Percentiles rank a stretch among this genome's conserved stretches.
Conservation (phyloP, 2,113 vertebrate species). For the Lates calcarifer region DNA sequence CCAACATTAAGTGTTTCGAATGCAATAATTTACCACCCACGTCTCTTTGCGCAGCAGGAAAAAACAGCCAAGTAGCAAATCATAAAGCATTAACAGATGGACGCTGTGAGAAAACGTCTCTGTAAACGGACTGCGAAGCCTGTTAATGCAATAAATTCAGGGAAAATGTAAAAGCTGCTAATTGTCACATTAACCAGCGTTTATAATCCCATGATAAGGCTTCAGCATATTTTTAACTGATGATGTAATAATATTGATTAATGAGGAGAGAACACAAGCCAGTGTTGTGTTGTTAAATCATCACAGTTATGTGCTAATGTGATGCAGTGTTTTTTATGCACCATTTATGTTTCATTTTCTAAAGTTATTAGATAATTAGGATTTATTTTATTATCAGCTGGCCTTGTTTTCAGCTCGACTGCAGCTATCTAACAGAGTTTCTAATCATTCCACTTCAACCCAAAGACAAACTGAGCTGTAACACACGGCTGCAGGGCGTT, state of each 20-base stretch:
- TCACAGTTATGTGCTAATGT: background rate
- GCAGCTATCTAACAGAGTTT: too few relatives aligned
- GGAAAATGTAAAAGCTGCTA: background rate
- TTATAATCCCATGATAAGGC: background rate
- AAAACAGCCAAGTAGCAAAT: background rate
- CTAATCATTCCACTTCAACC: too few relatives aligned
- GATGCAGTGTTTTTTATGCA: background rate
- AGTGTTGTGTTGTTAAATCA: background rate
- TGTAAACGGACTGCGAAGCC: background rate
- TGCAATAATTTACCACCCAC: background rate
- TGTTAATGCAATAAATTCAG: background rate
- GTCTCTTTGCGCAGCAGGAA: background rate
- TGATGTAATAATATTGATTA: background rate
- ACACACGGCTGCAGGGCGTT: too few relatives aligned
- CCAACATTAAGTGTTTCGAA: background rate
- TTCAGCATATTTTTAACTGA: background rate
- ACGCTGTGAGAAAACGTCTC: background rate
- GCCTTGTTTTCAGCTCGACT: too few relatives aligned
- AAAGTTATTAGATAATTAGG: background rate
- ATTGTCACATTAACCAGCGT: slow-evolving; percentile 9
- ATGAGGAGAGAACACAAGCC: slow-evolving; percentile 5
- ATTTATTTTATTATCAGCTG: background rate
- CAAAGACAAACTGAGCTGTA: too few relatives aligned
- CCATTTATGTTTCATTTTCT: background rate
- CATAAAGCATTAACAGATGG: background rate